A percentile compares a stretch with the other conserved stretches of the same genome.
Evolutionary conservation across 2,888 invertebrate genomes (phyloP).

Genomic region (Sphinx pinastri): DNA sequence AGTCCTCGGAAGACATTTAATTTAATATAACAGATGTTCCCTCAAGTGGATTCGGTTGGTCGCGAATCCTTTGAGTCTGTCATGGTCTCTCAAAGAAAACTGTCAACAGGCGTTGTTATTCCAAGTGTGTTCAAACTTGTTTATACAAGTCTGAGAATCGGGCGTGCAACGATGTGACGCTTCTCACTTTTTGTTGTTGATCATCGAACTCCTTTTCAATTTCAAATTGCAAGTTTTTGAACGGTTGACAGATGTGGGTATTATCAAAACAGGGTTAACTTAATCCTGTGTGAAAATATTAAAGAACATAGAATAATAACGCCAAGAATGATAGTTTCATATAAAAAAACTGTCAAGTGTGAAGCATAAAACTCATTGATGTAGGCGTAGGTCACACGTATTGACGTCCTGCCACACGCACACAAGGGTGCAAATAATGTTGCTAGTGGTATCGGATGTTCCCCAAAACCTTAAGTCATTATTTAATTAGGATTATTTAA

Average conservation of each 20-base stretch:
- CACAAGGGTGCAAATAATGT: too few species aligned
- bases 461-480: too few species aligned
- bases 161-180: slow-evolving; percentile 42
- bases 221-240: neutral
- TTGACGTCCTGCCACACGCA: too few species aligned
- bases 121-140: slow-evolving; percentile 72
- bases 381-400: too few species aligned
- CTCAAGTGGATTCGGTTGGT: slow-evolving; percentile 64
- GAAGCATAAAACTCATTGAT: too few species aligned
- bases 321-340: too few species aligned
- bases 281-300: slow-evolving; percentile 14
- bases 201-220: slow-evolving; percentile 20
- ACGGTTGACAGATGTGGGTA: neutral
- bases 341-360: too few species aligned
- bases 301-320: neutral
- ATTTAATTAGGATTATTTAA: too few species aligned
- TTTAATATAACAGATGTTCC: slow-evolving; percentile 74
- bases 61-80: slow-evolving; percentile 75
- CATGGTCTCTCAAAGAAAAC: slow-evolving; percentile 66
- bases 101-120: slow-evolving; percentile 75
- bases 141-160: slow-evolving; percentile 71
- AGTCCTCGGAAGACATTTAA: slow-evolving; percentile 65
- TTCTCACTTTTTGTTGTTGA: slow-evolving; percentile 27
- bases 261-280: neutral
- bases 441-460: too few species aligned